Evolutionary conservation across 2,113 vertebrate species (phyloP).

Genomic region (Anseranas semipalmata): DNA sequence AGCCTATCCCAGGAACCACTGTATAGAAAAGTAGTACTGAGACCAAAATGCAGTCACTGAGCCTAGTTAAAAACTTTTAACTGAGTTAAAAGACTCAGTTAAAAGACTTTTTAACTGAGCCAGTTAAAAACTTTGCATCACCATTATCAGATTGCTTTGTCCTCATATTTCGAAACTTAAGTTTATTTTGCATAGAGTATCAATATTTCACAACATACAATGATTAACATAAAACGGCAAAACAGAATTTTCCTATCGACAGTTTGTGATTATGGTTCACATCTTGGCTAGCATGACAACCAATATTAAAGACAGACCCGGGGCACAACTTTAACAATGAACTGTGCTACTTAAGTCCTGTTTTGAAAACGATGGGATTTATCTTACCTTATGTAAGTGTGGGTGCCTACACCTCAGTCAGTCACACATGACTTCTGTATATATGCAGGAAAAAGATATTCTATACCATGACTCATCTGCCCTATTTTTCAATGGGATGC

Average conservation of each 20-base stretch:
- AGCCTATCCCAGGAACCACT: background rate
- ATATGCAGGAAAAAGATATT: background rate
- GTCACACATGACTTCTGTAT: background rate
- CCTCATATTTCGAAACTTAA: background rate
- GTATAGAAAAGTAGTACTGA: background rate
- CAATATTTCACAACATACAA: background rate
- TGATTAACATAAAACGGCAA: background rate
- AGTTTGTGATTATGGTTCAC: background rate
- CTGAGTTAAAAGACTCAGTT: no score
- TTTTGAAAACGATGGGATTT: background rate
- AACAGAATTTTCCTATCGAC: background rate
- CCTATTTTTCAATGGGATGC: background rate
- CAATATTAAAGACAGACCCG: no score
- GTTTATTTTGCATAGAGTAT: background rate
- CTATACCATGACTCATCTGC: background rate
- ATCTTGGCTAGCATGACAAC: background rate
- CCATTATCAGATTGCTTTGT: background rate
- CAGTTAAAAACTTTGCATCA: background rate
- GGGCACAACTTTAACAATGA: background rate
- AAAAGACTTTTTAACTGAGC: no score
- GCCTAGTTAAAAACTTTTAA: background rate
- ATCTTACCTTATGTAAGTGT: background rate
- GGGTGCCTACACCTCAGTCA: background rate
- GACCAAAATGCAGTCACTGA: background rate
- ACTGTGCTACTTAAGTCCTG: background rate